Base-by-base conservation (phyloP, 2,888 invertebrate species). In the Blastobasis adustella region DNA sequence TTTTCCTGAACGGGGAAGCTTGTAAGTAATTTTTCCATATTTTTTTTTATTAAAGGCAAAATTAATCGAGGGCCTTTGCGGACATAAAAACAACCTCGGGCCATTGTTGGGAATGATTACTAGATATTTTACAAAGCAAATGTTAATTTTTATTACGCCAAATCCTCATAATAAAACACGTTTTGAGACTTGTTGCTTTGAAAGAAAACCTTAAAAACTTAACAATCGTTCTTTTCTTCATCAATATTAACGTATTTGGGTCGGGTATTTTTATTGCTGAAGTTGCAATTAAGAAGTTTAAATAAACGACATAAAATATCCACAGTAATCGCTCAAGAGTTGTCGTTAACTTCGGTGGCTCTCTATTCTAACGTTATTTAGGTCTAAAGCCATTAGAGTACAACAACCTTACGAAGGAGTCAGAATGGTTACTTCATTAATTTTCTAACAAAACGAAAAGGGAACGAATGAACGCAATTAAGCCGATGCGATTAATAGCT, bases 101-200 rank as follows among this genome's bases (percentile, higher is more conserved):
- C 79, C 73, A 84, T 86, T 85, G 85, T 86, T 77, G 78, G 67
- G 65, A 74, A 77, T 83, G 79, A 84, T 83, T 83, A 82, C 76
- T 79, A 78, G 76, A 78, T 78, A 73, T 76, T 76, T 78, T 71
- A 77, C 72, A 80, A 77, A 77, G 79, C 71, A 78, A 84, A 84
- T 83, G 81, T 82, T 82, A 84, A 82, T 85, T 81, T 82, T 80
- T 82, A 85, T 84, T 80, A 79, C 73, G 70, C 71, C 68, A 46
- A 71, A 76, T 72, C 59, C 55, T 60, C 50, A 46, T 51, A 46
- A 62, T 66, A 78, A 71, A 71, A 72, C 71, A 69, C 70, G 77
- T 73, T 76, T 77, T 72, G 67, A 68, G 68, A 72, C 69, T 72
- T 75, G 60, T 66, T 61, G 59, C 56, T 55, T 53, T 63, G 54